Evolutionary conservation across 2,797 vertebrate genomes (phyloP).

Genomic region (Pyrrhura leucotis): DNA sequence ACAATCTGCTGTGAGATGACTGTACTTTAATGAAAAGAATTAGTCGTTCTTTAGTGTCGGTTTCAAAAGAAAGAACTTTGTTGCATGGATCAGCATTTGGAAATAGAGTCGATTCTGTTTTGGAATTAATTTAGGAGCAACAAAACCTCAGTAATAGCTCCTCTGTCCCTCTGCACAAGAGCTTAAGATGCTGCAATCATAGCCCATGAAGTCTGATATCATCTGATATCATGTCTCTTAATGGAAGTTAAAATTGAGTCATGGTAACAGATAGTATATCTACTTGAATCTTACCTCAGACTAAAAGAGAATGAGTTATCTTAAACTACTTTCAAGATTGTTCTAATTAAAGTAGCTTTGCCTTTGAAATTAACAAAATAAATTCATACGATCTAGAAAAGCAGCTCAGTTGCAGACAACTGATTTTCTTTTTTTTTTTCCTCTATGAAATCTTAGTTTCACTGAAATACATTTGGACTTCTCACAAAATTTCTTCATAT

Average conservation of each 20-base stretch:
- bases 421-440: neutral
- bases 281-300: neutral
- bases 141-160: neutral
- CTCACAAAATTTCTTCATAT: neutral
- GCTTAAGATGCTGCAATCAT: neutral
- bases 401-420: neutral
- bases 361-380: neutral
- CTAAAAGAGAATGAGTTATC: neutral
- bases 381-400: neutral
- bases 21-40: neutral
- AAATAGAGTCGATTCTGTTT: neutral
- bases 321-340: neutral
- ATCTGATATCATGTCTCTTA: neutral
- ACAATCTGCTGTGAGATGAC: neutral
- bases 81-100: neutral
- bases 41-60: neutral
- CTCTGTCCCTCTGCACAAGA: neutral
- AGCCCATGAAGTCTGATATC: accelerated
- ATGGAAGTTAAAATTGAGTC: neutral
- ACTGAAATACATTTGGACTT: neutral
- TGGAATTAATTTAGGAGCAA: neutral
- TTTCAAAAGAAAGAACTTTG: neutral
- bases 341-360: neutral
- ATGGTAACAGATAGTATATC: neutral
- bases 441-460: neutral